Percentiles rank a stretch among this genome's conserved stretches.
These are phyloP conservation scores for Masticophis lateralis DNA, from an alignment of 2,797 vertebrate genomes.

Conservation along the genomic window DNA sequence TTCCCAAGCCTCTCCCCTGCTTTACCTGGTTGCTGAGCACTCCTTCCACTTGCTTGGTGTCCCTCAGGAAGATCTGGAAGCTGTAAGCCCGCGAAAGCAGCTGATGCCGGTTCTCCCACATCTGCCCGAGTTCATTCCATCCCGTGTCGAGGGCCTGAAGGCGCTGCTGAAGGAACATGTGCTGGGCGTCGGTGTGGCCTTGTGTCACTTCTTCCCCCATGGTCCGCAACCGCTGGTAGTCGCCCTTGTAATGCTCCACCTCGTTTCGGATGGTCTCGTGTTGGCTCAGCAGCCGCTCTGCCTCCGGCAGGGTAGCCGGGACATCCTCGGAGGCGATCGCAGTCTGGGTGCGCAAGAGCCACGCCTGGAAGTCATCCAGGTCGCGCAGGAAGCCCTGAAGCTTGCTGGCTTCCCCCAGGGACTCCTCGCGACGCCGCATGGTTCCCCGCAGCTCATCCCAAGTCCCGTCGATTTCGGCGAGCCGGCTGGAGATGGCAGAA, in stretches of 20 bases:
- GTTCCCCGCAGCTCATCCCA: conserved; percentile 87
- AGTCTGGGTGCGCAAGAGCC: conserved; percentile 89
- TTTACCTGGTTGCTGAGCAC: conserved; percentile 92
- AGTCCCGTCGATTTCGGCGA: conserved; percentile 80
- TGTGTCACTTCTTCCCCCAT: conserved; percentile 87
- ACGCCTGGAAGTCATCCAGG: conserved; percentile 90
- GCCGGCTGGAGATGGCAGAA: conserved; percentile 72
- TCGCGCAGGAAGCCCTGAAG: conserved; percentile 92
- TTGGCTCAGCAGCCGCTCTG: conserved; percentile 83
- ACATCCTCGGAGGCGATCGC: conserved; percentile 90
- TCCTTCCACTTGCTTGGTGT: conserved; percentile 90
- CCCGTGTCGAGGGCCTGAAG: conserved; percentile 89
- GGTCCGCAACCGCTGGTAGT: conserved; percentile 84
- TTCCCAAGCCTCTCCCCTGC: background rate
- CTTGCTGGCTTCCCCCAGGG: conserved; percentile 88
- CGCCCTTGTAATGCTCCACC: conserved; percentile 87
- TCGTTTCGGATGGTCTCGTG: conserved; percentile 89
- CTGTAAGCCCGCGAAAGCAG: conserved; percentile 86
- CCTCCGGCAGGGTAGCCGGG: conserved; percentile 84
- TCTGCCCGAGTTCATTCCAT: conserved; percentile 89
- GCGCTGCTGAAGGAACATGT: conserved; percentile 88
- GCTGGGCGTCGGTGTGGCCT: conserved; percentile 88
- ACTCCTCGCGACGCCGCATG: conserved; percentile 88
- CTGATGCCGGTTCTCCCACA: conserved; percentile 93
- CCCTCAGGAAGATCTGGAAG: conserved; percentile 89